Percentiles rank a stretch among this genome's conserved stretches.
phyloP scores from a whole-genome alignment of 2,888 invertebrate species.

The Phaedon cochleariae region DNA sequence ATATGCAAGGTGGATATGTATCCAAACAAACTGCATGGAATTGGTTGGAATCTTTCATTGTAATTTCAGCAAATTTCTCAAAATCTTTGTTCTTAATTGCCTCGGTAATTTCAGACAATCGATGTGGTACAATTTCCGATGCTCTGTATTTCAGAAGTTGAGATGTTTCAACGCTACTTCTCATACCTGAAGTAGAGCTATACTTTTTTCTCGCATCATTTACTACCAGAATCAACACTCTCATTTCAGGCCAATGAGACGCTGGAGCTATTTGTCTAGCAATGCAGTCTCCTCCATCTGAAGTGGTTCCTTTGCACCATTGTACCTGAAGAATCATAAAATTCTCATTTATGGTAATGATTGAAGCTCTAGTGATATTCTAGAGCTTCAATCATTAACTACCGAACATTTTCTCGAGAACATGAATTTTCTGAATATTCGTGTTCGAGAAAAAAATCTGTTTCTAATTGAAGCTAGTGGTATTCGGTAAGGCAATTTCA shows the following conservation, averaged over 20 bases:
- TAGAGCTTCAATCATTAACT: no score
- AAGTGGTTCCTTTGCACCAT: constrained; percentile 78
- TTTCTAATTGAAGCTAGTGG: no score
- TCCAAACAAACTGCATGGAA: constrained; percentile 94
- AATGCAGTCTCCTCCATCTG: constrained; percentile 77
- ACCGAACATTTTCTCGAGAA: no score
- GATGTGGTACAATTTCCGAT: constrained; percentile 75
- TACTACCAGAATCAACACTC: constrained; percentile 88
- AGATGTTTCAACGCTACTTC: constrained; percentile 80
- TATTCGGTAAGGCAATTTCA: no score
- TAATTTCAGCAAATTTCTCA: constrained; percentile 85
- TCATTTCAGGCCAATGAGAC: constrained; percentile 89
- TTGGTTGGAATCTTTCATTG: constrained; percentile 98
- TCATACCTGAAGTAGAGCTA: constrained; percentile 92
- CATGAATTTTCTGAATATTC: no score
- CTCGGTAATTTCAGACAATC: constrained; percentile 68
- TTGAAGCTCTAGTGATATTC: no score
- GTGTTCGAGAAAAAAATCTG: no score
- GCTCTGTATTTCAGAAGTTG: constrained; percentile 80
- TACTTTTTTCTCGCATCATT: constrained; percentile 84
- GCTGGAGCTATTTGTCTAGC: constrained; percentile 78
- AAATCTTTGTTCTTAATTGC: constrained; percentile 79
- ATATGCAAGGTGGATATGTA: constrained; percentile 92
- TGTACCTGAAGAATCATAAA: constrained; percentile 66
- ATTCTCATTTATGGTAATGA: no score